Evolutionary conservation across 2,888 invertebrate genomes (phyloP), one percentile per base, ranked within the genome.

Genomic region (Reticulitermes lucifugus): DNA sequence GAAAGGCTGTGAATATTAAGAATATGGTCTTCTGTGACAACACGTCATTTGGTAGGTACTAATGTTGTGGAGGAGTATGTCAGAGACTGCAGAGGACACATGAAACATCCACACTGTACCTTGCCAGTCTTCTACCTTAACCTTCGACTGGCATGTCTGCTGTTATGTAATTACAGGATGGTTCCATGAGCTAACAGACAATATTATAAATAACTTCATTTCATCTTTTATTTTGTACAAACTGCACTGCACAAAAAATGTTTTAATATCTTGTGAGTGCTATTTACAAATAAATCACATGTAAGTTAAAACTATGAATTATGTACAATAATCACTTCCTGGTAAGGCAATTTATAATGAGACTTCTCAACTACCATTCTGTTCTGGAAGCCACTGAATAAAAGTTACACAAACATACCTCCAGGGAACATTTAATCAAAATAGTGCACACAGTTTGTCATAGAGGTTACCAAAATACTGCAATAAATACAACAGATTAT

Each of bases 211-310:
- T 65, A 65, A 65, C 60, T 7, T n/a, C 60, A n/a, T 65, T n/a
- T n/a, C 12, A 18, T 4, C 35, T 7, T 65, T 65, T 65, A 65
- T 65, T 65, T 65, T n/a, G 65, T 65, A 65, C 65, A 65, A 65
- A 65, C 12, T 65, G 65, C 65, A 65, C 65, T 60, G n/a, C 65
- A 65, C 65, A 65, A n/a, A 18, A 55, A 10, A 65, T 65, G 60
- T 9, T 4, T 65, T 18, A 55, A 55, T 18, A 55, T 55, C 18
- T 18, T 65, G 65, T 10, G 65, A 25, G 65, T 65, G 65, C 65
- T 65, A 65, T 25, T 65, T 65, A 65, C 65, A 65, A 55, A 65
- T 65, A 65, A 65, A 25, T 65, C 65, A n/a, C n/a, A 65, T 65
- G 65, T 65, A 55, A 14, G 25, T 65, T 65, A n/a, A 65, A 65